Percentiles rank a stretch among this genome's conserved stretches.
These are phyloP conservation scores for Lerista edwardsae DNA, from an alignment of 2,797 vertebrate genomes.

Conservation along the genomic window DNA sequence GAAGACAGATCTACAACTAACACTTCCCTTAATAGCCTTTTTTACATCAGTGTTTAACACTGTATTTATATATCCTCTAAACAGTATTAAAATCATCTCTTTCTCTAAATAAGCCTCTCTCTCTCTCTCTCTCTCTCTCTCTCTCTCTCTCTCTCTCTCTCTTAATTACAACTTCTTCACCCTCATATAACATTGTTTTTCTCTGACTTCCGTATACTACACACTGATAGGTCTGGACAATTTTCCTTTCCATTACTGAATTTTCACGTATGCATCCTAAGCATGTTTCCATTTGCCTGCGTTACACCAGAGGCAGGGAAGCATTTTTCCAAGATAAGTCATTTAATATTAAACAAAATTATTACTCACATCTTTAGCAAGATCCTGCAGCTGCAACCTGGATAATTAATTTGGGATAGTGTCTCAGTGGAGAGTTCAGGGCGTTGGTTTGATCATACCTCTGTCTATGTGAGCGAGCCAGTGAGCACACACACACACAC, in stretches of 20 bases:
- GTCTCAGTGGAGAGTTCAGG: constrained; percentile 70
- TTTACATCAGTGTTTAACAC: background rate
- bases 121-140: too few species aligned
- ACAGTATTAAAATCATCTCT: background rate
- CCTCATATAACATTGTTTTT: constrained; percentile 46
- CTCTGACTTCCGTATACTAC: constrained; percentile 38
- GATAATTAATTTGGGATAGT: constrained; percentile 74
- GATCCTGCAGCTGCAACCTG: constrained; percentile 76
- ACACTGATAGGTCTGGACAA: constrained; percentile 65
- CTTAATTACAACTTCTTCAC: constrained; percentile 47
- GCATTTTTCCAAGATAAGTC: constrained; percentile 80
- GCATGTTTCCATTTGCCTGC: constrained; percentile 79
- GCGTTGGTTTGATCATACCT: constrained; percentile 71
- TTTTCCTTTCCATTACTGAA: constrained; percentile 76
- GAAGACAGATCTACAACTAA: background rate
- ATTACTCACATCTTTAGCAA: constrained; percentile 76
- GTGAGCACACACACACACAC: constrained; percentile 60
- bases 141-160: constrained; percentile 12
- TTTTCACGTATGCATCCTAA: constrained; percentile 71
- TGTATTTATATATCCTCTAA: background rate
- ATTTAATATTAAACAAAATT: constrained; percentile 80
- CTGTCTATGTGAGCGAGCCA: constrained; percentile 20
- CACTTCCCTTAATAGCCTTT: background rate
- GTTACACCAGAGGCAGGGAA: constrained; percentile 74
- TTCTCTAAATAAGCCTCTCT: too few species aligned